Base-by-base conservation (phyloP, 2,113 vertebrate species). In the crab-eating macaque (Macaca fascicularis) region DNA sequence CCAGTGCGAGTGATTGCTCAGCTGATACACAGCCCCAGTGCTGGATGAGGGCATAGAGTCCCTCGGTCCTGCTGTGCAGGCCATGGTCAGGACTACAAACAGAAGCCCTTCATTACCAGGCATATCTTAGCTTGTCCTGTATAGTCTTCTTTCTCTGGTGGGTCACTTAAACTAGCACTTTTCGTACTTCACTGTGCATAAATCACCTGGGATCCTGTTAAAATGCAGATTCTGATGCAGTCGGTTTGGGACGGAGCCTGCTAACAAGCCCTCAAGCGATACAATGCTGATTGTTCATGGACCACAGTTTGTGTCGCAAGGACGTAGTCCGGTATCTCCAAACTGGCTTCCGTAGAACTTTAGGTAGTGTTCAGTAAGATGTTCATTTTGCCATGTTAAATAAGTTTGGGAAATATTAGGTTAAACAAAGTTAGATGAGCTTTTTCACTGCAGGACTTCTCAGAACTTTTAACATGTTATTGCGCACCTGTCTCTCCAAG, bases 121-220 rank as follows among this genome's bases (percentile, higher is more conserved):
- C 0, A 0, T 3, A 52, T 8, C 35, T 94, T 52, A 76, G 20
- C 75, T 84, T 82, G 20, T 52, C 38, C 52, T 59, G 1, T 6
- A 14, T 5, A 30, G 87, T 70, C 43, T 35, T 82, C 90, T 96
- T 90, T 86, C 79, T 97, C 92, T 88, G 67, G n/a, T 4, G 38
- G 97, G 92, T 96, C 89, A 95, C 88, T 94, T 86, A 97, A 81
- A 76, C 32, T 25, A 25, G 78, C 43, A 22, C 35, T 64, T 87
- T 88, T 74, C 8, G 3, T 23, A 48, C 19, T n/a, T 43, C 48
- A 22, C 9, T 64, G 43, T 57, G n/a, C 10, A 2, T 8, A 25
- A 55, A 25, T 89, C 69, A 75, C 72, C 45, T 25, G 55, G 35
- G 55, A 57, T 80, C 78, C 70, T 59, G 27, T 84, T 59, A 78